Percentiles rank a stretch among this genome's conserved stretches.
Evolutionary conservation across 2,113 vertebrate genomes (phyloP).

Genomic region (Aramus guarauna): DNA sequence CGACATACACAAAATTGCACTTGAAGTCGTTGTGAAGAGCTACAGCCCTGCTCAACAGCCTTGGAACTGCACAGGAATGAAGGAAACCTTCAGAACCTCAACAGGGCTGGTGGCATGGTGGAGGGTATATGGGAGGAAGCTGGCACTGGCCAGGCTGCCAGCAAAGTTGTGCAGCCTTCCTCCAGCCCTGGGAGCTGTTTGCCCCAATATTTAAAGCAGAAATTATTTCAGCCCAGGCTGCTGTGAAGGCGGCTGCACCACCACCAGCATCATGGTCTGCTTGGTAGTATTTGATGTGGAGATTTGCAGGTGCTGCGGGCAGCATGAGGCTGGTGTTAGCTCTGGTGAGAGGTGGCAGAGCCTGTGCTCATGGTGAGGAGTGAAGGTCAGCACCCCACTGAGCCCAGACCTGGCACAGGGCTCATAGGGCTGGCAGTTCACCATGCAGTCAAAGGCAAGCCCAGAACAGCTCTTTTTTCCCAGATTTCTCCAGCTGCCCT

Average conservation of each 20-base stretch:
- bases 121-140: background rate
- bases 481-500: background rate
- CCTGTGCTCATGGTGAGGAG: background rate
- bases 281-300: background rate
- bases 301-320: background rate
- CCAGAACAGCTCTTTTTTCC: background rate
- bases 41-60: background rate
- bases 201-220: background rate
- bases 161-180: background rate
- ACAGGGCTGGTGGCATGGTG: background rate
- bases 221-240: background rate
- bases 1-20: background rate
- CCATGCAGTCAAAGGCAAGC: background rate
- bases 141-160: background rate
- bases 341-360: background rate
- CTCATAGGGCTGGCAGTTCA: background rate
- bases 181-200: background rate
- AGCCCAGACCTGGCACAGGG: background rate
- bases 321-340: background rate
- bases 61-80: background rate
- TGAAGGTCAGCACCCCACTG: background rate
- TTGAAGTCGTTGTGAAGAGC: background rate
- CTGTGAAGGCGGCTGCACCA: background rate
- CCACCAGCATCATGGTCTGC: background rate
- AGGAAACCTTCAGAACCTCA: background rate